A percentile compares a stretch with the other conserved stretches of the same genome.
These are phyloP conservation scores for Triops cancriformis DNA, from an alignment of 1,140 invertebrate species.

Conservation along the genomic window DNA sequence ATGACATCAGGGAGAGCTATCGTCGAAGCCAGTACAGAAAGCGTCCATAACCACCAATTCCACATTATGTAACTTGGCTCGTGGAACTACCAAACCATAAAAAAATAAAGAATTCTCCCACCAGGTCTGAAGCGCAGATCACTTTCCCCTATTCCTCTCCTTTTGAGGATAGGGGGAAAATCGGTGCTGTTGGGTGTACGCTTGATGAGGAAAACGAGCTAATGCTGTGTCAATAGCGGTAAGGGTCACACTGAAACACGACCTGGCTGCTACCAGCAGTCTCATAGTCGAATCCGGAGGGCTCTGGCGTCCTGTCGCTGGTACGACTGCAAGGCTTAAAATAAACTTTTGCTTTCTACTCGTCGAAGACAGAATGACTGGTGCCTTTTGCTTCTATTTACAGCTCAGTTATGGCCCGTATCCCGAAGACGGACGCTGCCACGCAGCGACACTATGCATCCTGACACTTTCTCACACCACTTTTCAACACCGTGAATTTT, in stretches of 20 bases:
- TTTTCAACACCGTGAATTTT: neutral
- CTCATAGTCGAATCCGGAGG: neutral
- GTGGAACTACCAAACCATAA: neutral
- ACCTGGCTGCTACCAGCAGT: neutral
- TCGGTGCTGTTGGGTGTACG: neutral
- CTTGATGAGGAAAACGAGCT: neutral
- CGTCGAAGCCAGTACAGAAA: neutral
- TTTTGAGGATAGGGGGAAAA: neutral
- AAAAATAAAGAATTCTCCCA: neutral
- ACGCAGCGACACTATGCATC: neutral
- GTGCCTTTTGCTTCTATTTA: constrained; percentile 13
- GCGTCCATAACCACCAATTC: neutral
- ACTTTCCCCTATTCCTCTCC: neutral
- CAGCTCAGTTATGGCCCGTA: neutral
- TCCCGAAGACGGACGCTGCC: neutral
- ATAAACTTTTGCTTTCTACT: constrained; percentile 2
- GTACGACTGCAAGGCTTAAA: neutral
- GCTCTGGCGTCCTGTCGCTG: neutral
- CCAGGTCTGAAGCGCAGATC: neutral
- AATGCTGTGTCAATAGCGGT: neutral
- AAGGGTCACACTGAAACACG: constrained; percentile 5
- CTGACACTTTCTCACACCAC: neutral
- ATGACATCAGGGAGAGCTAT: constrained; percentile 25
- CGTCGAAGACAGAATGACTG: neutral
- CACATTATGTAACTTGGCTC: neutral